Evolutionary conservation across 1,140 invertebrate genomes (phyloP).

Genomic region (Delia radicum): DNA sequence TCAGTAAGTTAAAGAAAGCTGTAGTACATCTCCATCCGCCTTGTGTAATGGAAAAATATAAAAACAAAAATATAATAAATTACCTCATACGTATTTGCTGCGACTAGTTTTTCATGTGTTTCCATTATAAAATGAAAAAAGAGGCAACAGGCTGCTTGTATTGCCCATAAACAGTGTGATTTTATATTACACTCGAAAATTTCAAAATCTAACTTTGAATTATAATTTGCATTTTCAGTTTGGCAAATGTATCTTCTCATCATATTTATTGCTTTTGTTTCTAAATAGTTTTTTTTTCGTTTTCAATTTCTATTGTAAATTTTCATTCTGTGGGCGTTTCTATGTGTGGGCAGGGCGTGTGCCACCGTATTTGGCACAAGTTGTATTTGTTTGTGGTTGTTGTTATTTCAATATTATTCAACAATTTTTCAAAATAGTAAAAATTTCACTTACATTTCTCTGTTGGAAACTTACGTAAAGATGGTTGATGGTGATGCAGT

Average conservation of each 20-base stretch:
- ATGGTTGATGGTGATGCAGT: neutral
- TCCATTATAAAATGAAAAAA: neutral
- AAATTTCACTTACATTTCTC: neutral
- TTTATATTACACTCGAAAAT: too few relatives aligned
- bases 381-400: neutral
- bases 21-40: neutral
- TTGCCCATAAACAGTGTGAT: neutral
- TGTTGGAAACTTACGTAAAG: neutral
- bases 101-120: neutral
- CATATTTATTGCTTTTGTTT: neutral
- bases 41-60: neutral
- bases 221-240: neutral
- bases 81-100: neutral
- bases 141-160: slow-evolving; percentile 16
- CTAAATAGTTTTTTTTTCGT: neutral
- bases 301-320: neutral
- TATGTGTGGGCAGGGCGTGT: neutral
- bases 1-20: slow-evolving; percentile 28
- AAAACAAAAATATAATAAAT: neutral
- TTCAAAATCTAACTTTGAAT: neutral
- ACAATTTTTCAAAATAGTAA: neutral
- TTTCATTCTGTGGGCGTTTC: neutral
- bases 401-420: neutral
- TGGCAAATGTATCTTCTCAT: too few relatives aligned
- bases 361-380: neutral